Base-by-base conservation (phyloP, 2,113 vertebrate species). In the Solea solea region DNA sequence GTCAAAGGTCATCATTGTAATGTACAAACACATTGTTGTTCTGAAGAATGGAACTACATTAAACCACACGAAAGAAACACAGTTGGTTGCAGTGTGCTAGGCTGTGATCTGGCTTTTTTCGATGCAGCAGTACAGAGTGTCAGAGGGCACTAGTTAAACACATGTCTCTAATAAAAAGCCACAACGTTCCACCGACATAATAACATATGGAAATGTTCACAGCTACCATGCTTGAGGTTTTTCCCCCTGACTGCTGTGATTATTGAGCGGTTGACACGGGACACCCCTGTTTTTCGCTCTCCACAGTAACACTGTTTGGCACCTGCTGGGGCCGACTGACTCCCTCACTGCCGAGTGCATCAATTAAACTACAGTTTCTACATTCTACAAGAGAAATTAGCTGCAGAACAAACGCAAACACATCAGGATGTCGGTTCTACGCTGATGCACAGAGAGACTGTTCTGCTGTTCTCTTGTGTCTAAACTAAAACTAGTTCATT, bases 141-240 rank as follows among this genome's bases (percentile, higher is more conserved):
- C 78, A 80, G 74, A 64, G 88, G 77, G 76, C 84, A 82, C 68
- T 3, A 44, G 68, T 73, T 66, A 63, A 88, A 89, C 90, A 90
- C 76, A 82, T 89, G 89, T 88, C 80, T 90, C 81, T 68, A 85
- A 90, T 90, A 81, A 89, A 87, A 78, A 81, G 0, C 77, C 74
- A 69, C 81, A 80, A 41, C 52, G 70, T 84, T 85, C 80, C 89
- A 87, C 77, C 78, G 28, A 73, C 85, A 74, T 85, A 78, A 85
- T 72, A 82, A 85, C 91, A 91, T 85, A 81, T 92, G 90, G 88
- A 90, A 90, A 87, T 90, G 86, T 87, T 91, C 86, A 90, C 53
- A 9, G 81, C 88, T 89, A 87, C 86, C 87, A 88, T 44, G 73
- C 77, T 79, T 74, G 76, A 77, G 84, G 63, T 78, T 85, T 74